Evolutionary conservation across 1,140 invertebrate genomes (phyloP).

Genomic region (Apis laboriosa): DNA sequence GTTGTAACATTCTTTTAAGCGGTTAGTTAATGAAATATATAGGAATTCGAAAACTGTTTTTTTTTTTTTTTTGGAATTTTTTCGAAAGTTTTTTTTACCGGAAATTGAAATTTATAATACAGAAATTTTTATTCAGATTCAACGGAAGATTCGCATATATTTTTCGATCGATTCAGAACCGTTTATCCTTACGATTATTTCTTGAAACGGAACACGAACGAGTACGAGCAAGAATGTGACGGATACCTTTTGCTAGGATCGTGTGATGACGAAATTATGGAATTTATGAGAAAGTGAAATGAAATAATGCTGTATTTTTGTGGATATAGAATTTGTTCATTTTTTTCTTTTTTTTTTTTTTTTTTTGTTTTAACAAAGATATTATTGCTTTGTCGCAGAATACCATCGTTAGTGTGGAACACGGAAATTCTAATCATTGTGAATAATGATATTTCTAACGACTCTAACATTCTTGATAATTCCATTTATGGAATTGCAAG

Average conservation of each 20-base stretch:
- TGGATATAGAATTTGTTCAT: too few relatives aligned
- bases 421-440: slow-evolving; percentile 71
- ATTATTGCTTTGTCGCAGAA: slow-evolving; percentile 44
- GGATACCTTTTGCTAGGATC: slow-evolving; percentile 64
- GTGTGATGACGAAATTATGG: slow-evolving; percentile 33
- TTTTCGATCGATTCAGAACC: slow-evolving; percentile 64
- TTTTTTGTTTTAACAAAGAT: neutral
- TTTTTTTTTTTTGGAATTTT: too few relatives aligned
- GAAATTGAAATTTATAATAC: too few relatives aligned
- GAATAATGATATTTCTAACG: slow-evolving; percentile 46
- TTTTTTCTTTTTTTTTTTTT: too few relatives aligned
- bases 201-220: slow-evolving; percentile 35
- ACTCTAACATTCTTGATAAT: slow-evolving; percentile 65
- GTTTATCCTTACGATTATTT: slow-evolving; percentile 66
- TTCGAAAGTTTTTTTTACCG: too few relatives aligned
- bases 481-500: slow-evolving; percentile 66
- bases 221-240: slow-evolving; percentile 41
- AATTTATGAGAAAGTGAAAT: slow-evolving; percentile 56
- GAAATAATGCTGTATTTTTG: neutral
- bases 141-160: slow-evolving; percentile 10
- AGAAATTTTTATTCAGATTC: slow-evolving; percentile 38
- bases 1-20: slow-evolving; percentile 63
- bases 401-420: slow-evolving; percentile 61
- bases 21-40: slow-evolving; percentile 16
- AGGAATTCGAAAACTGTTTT: too few relatives aligned